Base-by-base conservation (phyloP, 2,797 vertebrate species). In the Coregonus ussuriensis region DNA sequence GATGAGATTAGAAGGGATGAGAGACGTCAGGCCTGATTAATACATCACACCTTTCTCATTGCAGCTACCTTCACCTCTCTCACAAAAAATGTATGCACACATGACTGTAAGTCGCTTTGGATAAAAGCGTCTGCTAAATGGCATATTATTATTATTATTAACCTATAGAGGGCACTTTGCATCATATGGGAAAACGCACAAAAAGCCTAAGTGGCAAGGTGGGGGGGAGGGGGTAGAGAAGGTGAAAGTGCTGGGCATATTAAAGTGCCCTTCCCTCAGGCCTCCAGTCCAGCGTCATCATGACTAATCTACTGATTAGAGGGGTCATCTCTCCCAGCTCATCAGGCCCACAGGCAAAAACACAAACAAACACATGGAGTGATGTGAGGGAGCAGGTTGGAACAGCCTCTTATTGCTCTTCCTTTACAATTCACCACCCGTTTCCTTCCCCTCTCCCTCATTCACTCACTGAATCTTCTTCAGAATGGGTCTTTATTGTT, bases 381-480 rank as follows among this genome's bases (percentile, higher is more conserved):
- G 41, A 47, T 47, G 41, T 47, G 41, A 47, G 41, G 41, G 1
- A 47, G 7, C 7, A 47, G 41, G 41, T 47, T 47, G 41, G 41
- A 47, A 41, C 7, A 9, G 41, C 41, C 52, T 37, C 33, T 63
- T 73, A 35, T 83, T 37, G 51, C 41, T 47, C 41, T 47, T 53
- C 47, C 56, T 47, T 76, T 76, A 72, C 81, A n/a, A 79, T 82
- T 78, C 79, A 35, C 79, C 83, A 81, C 78, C 82, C 63, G 77
- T 82, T 82, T 72, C 74, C 71, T 85, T 75, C 72, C n/a, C 62
- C 9, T 47, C 9, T 47, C 41, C 9, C 62, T 75, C 76, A 75
- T 73, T 15, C 54, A 56, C 80, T 76, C 56, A 56, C 72, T 74
- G 4, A 67, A 75, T 35, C 59, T 68, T 76, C 62, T 67, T 56